Base-by-base conservation (phyloP, 2,888 invertebrate species). In the Scaptomyza tumidula region DNA sequence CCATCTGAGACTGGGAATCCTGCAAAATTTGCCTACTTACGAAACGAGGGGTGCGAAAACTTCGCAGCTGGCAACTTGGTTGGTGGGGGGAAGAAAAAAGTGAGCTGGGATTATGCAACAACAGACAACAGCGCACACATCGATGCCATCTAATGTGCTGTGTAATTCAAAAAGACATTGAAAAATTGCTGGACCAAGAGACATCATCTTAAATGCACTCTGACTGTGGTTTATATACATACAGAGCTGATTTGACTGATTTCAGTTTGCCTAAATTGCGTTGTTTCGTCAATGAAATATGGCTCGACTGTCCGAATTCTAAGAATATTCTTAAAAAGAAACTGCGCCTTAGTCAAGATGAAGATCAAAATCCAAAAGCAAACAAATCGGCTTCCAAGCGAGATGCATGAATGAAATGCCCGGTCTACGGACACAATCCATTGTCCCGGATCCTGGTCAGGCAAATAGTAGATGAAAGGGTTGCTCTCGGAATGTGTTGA, bases 61-160 rank as follows among this genome's bases (percentile, higher is more conserved):
- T 79, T 75, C 77, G 64, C 73, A 76, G 72, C 78, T 75, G 75
- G 61, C 39, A 52, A 14, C 39, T 39, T 14, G 9, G 52, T 4
- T 39, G 39, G 14, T 19, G 7, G 31, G 48, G 48, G 48, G 4
- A 65, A 10, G 5, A n/a, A 6, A 1, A 73, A 63, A 37, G 49
- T 44, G 6, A 50, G 50, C n/a, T 60, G 63, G 65, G 83, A 82
- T 84, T 85, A 84, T 80, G 83, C 72, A 79, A 79, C 74, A 78
- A 65, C 73, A 66, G 77, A 63, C 69, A 27, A 29, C 41, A 13
- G 13, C 6, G n/a, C 54, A 45, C 44, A 66, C 78, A 75, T 64
- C 59, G 75, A 76, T 63, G 80, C 43, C 83, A 77, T 68, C 80
- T 80, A 86, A 85, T 86, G 82, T 85, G 77, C 80, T 82, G 86